A percentile compares a stretch with the other conserved stretches of the same genome.
These are phyloP conservation scores for Sebastes taczanowskii DNA, from an alignment of 2,797 vertebrate species.

Conservation along the genomic window DNA sequence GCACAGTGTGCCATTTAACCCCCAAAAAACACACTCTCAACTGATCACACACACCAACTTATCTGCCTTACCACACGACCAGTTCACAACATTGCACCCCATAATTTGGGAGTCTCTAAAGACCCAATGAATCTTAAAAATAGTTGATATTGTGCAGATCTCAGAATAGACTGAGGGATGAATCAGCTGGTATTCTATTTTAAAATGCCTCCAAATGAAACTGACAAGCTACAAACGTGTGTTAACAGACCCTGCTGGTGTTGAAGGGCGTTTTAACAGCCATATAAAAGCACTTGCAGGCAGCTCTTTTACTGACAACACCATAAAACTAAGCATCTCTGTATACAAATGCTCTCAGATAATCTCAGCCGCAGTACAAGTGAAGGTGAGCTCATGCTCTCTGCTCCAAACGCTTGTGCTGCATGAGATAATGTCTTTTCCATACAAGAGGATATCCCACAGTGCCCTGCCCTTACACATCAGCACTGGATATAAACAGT, in stretches of 20 bases:
- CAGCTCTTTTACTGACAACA: conserved; percentile 25
- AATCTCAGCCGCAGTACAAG: conserved; percentile 15
- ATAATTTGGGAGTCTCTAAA: conserved; percentile 14
- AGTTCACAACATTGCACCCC: conserved; percentile 2
- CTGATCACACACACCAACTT: neutral
- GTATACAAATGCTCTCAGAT: conserved; percentile 20
- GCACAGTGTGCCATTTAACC: neutral
- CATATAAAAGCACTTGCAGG: conserved; percentile 17
- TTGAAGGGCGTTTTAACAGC: conserved; percentile 7
- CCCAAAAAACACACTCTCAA: neutral
- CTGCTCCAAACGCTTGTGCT: conserved; percentile 6
- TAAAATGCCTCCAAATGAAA: neutral
- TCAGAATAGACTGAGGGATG: neutral
- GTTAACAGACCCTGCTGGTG: neutral
- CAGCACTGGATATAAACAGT: conserved; percentile 45
- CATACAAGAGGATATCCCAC: conserved; percentile 43
- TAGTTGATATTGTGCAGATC: neutral
- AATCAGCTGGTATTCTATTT: neutral
- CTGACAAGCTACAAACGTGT: neutral
- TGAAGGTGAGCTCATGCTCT: conserved; percentile 11
- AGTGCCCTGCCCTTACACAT: conserved; percentile 43
- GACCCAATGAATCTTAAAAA: conserved; percentile 28
- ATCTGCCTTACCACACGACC: neutral
- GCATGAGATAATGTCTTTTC: conserved; percentile 70
- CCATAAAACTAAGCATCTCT: conserved; percentile 24